These are phyloP conservation scores for Aphelenchoides fujianensis DNA, from an alignment of 1,140 invertebrate species.

Conservation along the genomic window DNA sequence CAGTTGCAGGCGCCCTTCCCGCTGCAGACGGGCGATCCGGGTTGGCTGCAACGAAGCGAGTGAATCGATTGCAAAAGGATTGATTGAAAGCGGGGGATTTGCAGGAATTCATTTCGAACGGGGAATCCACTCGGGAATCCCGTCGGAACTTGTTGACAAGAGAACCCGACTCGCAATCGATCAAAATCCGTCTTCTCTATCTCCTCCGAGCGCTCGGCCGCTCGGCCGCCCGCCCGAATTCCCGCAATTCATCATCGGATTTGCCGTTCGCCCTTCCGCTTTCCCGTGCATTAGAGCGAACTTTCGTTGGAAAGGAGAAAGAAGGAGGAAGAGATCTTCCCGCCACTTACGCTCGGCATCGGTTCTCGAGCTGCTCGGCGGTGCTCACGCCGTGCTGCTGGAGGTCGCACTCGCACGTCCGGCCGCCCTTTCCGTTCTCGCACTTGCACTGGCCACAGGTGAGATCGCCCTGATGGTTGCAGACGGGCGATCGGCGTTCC, in stretches of 20 bases:
- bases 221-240: background rate
- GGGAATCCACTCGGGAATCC: background rate
- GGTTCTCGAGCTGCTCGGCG: conserved; percentile 47
- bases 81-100: too few relatives aligned
- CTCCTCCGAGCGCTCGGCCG: too few relatives aligned
- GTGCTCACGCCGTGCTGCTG: conserved; percentile 49
- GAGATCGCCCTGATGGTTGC: conserved; percentile 47
- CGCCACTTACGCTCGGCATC: conserved; percentile 51
- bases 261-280: background rate
- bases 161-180: background rate
- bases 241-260: conserved; percentile 2
- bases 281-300: background rate
- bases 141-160: background rate
- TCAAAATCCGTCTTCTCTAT: background rate
- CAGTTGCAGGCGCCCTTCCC: conserved; percentile 37
- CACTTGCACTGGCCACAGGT: conserved; percentile 57
- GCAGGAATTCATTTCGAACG: too few relatives aligned
- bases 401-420: conserved; percentile 58
- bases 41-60: conserved; percentile 14
- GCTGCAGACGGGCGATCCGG: conserved; percentile 26
- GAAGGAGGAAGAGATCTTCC: background rate
- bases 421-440: conserved; percentile 51
- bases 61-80: background rate
- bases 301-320: too few relatives aligned
- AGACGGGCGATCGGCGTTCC: conserved; percentile 46